Evolutionary conservation across 2,888 invertebrate species (phyloP).

Genomic region (Caenorhabditis auriculariae): DNA sequence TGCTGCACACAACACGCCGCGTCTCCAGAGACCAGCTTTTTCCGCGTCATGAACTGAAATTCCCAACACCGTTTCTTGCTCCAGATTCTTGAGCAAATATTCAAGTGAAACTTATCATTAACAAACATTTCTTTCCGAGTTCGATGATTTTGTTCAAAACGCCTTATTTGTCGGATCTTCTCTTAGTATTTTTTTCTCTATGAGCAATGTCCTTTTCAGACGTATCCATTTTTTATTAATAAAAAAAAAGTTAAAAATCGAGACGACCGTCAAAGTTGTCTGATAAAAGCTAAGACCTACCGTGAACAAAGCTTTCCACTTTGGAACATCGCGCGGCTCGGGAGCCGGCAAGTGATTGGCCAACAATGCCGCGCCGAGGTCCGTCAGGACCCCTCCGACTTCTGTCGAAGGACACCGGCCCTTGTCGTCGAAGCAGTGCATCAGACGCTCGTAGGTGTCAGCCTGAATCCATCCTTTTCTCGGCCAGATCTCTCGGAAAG

Average conservation of each 20-base stretch:
- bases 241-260: no score
- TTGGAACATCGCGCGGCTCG: constrained; percentile 24
- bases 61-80: no score
- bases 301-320: constrained; percentile 35
- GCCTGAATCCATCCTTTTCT: constrained; percentile 18
- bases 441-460: constrained; percentile 37
- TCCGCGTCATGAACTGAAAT: constrained; percentile 37
- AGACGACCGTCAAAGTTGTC: background rate
- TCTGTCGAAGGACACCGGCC: constrained; percentile 30
- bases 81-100: no score
- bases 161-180: no score
- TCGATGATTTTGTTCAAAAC: no score
- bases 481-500: background rate
- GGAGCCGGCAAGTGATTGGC: constrained; percentile 27
- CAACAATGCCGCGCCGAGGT: constrained; percentile 36
- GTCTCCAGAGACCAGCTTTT: constrained; percentile 30
- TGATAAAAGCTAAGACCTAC: constrained; percentile 1
- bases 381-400: constrained; percentile 29
- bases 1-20: constrained; percentile 39
- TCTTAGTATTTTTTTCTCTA: no score
- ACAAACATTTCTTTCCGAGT: no score
- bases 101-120: no score
- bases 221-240: no score
- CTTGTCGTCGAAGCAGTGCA: constrained; percentile 31
- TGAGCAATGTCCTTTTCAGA: no score